A percentile compares a stretch with the other conserved stretches of the same genome.
Conservation (phyloP, 2,797 vertebrate species). For the Pseudochirops corinnae region DNA sequence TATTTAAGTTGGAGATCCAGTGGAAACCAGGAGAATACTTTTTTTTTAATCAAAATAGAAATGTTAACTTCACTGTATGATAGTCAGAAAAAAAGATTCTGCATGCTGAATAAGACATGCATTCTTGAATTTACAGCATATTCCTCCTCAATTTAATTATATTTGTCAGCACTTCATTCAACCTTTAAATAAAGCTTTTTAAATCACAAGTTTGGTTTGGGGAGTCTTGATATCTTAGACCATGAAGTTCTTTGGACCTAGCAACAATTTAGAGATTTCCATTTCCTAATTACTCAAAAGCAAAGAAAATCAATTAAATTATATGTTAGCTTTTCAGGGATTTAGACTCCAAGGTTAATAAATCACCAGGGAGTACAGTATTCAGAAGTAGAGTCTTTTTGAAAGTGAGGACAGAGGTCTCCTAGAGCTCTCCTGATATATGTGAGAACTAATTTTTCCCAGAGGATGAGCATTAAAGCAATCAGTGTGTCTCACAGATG, state of each 20-base stretch:
- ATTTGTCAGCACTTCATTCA: slow-evolving; percentile 15
- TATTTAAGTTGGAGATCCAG: slow-evolving; percentile 20
- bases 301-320: slow-evolving; percentile 51
- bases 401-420: slow-evolving; percentile 46
- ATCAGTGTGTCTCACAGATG: slow-evolving; percentile 25
- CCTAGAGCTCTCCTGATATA: not conserved
- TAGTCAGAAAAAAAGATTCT: slow-evolving; percentile 58
- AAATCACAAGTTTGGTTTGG: slow-evolving; percentile 27
- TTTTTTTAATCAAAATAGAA: slow-evolving; percentile 8
- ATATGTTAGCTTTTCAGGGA: slow-evolving; percentile 51
- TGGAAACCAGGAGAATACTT: slow-evolving; percentile 26
- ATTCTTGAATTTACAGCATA: slow-evolving; percentile 39
- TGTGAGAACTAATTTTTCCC: slow-evolving; percentile 14
- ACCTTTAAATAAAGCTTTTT: slow-evolving; percentile 11
- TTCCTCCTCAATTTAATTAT: slow-evolving; percentile 44
- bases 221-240: not conserved
- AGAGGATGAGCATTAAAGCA: slow-evolving; percentile 38
- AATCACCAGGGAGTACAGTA: slow-evolving; percentile 63
- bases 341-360: slow-evolving; percentile 43
- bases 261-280: slow-evolving; percentile 53
- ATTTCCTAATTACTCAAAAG: slow-evolving; percentile 52
- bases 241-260: slow-evolving; percentile 23
- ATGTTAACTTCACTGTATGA: slow-evolving; percentile 25
- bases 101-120: slow-evolving; percentile 9
- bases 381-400: slow-evolving; percentile 54